Evolutionary conservation across 37 sponge, comb jelly and placozoan species (phyloP), one percentile per base, ranked within the genome.

Genomic region (Diacarnus erythraeanus): DNA sequence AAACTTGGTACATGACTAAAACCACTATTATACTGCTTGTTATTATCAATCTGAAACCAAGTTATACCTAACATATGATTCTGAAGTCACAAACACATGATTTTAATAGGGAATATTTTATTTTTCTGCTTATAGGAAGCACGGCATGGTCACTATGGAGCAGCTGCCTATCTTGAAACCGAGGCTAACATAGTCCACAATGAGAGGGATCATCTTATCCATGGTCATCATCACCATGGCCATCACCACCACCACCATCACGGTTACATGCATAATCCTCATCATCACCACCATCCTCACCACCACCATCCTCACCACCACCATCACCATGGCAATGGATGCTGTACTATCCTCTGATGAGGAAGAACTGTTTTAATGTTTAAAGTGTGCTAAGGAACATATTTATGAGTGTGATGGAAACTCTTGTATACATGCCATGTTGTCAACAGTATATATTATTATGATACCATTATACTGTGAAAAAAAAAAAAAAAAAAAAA

Each of bases 91-190:
- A n/a, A n/a, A n/a, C n/a, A n/a, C n/a, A n/a, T n/a, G n/a, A n/a
- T n/a, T n/a, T n/a, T n/a, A n/a, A n/a, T n/a, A n/a, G n/a, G n/a
- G n/a, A n/a, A n/a, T n/a, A n/a, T n/a, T n/a, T n/a, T n/a, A n/a
- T 31, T 65, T 65, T 18, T 30, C 17, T 65, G 30, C 26, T 33
- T 71, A 12, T 44, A 86, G 83, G 83, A 88, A n/a, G 83, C 78
- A 15, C 72, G 54, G 2, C 88, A 88, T 77, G 88, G 88, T 26
- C 81, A 81, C 63, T 88, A 59, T 63, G 88, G 88, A 0, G 83
- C 83, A 27, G 83, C 88, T 21, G 63, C 83, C 41, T 71, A 76
- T 31, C 57, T 72, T 38, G 23, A 44, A 37, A 70, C 75, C 59
- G 82, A 82, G 27, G 88, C 83, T 6, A 67, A 67, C 38, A 73